These are phyloP conservation scores for Iguana delicatissima DNA, from an alignment of 2,797 vertebrate species.

Conservation along the genomic window DNA sequence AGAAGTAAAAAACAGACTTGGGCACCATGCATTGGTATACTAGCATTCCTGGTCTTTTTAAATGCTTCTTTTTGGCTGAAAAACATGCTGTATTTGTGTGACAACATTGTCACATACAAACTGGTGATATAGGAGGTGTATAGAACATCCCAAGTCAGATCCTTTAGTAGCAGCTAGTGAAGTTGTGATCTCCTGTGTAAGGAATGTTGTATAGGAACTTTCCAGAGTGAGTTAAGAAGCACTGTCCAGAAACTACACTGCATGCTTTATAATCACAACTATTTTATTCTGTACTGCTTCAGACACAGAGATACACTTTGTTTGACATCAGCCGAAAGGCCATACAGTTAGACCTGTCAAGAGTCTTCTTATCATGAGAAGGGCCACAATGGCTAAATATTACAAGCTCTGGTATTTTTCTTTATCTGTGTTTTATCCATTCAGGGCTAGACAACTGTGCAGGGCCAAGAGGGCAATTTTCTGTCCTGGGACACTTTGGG, in stretches of 20 bases:
- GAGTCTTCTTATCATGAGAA: neutral
- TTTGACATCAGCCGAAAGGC: constrained; percentile 36
- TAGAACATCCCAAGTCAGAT: neutral
- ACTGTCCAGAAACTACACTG: neutral
- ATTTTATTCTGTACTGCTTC: constrained; percentile 26
- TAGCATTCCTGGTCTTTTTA: neutral
- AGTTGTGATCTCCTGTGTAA: neutral
- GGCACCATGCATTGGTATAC: neutral
- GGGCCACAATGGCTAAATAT: neutral
- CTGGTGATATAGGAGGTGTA: neutral
- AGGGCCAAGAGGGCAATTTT: too few species aligned
- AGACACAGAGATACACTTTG: neutral
- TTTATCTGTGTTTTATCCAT: neutral
- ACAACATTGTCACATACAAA: neutral
- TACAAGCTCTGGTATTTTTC: neutral
- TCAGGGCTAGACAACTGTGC: too few species aligned
- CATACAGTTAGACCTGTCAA: neutral
- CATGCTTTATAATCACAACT: constrained; percentile 21
- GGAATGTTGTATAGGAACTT: neutral
- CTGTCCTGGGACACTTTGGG: too few species aligned
- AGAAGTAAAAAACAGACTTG: neutral
- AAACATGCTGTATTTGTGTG: too few species aligned
- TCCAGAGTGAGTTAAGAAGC: neutral
- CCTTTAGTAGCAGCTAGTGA: neutral
- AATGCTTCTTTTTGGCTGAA: neutral